Conservation (phyloP, 2,113 vertebrate species). For the Anseranas semipalmata region DNA sequence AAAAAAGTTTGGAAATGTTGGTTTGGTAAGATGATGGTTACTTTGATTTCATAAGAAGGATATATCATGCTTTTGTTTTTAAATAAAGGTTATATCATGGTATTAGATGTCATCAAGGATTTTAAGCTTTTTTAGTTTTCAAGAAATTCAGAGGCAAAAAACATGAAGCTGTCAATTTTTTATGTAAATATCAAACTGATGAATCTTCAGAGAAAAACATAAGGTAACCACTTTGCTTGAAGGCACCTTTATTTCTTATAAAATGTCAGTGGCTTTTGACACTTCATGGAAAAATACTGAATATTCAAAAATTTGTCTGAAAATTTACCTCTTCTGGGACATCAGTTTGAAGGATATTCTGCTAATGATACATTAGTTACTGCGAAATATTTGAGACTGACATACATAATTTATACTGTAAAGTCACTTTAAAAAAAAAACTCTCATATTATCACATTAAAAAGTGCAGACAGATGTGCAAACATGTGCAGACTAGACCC, state of each 20-base stretch:
- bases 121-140: neutral
- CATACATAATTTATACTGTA: slow-evolving; percentile 12
- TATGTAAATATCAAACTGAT: neutral
- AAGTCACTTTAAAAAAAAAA: no score
- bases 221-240: neutral
- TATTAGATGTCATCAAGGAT: neutral
- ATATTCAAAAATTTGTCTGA: slow-evolving; percentile 16
- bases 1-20: neutral
- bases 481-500: neutral
- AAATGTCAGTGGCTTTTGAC: neutral
- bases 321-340: slow-evolving; percentile 19
- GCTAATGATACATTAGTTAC: slow-evolving; percentile 30
- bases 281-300: neutral
- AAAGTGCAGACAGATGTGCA: neutral
- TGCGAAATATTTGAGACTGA: slow-evolving; percentile 19
- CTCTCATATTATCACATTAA: neutral
- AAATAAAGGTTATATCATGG: neutral
- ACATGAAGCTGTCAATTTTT: neutral
- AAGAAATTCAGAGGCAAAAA: neutral
- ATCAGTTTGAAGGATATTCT: slow-evolving; percentile 7
- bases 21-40: neutral
- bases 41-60: neutral
- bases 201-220: neutral
- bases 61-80: neutral
- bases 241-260: neutral